Evolutionary conservation across 2,113 vertebrate genomes (phyloP).

Genomic region (Chloropsis hardwickii): DNA sequence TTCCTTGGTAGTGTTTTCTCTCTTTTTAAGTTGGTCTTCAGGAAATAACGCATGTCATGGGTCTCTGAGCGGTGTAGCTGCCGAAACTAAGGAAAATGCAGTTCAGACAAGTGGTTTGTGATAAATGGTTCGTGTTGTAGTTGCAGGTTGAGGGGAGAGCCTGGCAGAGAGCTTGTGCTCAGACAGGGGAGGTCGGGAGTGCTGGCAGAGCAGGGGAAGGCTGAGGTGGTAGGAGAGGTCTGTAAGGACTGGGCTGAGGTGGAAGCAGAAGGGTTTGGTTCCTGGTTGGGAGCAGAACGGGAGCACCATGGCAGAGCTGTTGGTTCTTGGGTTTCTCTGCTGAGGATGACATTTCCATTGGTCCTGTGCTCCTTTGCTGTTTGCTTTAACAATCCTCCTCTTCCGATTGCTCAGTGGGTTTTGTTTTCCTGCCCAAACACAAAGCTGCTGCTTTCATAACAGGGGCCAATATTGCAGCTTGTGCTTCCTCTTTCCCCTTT

Average conservation of each 20-base stretch:
- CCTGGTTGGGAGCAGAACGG: rapidly evolving
- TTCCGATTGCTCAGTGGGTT: neutral
- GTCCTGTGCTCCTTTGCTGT: neutral
- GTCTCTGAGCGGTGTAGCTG: neutral
- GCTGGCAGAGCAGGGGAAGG: neutral
- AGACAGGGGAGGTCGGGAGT: rapidly evolving
- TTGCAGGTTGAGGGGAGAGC: neutral
- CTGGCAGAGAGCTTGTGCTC: neutral
- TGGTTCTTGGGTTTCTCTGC: neutral
- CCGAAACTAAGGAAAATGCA: neutral
- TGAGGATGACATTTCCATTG: neutral
- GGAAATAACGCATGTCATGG: neutral
- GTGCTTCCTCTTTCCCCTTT: constrained; percentile 40
- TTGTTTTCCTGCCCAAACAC: constrained; percentile 32
- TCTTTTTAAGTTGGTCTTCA: neutral
- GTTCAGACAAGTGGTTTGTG: neutral
- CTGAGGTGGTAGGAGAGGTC: neutral
- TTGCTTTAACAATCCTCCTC: neutral
- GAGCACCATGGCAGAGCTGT: neutral
- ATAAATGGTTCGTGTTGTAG: neutral
- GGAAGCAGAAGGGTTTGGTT: neutral
- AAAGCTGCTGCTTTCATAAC: constrained; percentile 28
- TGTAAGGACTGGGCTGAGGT: rapidly evolving
- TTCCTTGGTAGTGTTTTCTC: neutral
- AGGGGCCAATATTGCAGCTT: constrained; percentile 1